These are phyloP conservation scores for Margarornis squamiger DNA, from an alignment of 2,797 vertebrate genomes.

Conservation along the genomic window DNA sequence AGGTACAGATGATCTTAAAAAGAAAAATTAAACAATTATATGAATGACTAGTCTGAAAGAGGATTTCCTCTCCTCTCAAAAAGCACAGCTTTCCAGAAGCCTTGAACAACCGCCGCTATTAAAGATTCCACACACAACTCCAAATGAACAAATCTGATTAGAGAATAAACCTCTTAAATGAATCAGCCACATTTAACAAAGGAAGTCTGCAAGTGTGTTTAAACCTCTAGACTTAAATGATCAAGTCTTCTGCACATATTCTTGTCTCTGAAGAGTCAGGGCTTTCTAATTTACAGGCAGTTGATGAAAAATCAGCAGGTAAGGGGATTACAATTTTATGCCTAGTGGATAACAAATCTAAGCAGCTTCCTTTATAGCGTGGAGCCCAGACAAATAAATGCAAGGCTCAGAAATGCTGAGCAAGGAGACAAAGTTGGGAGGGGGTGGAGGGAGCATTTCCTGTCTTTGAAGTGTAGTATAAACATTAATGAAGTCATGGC, in stretches of 20 bases:
- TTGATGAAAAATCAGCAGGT: constrained; percentile 54
- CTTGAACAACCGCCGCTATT: neutral
- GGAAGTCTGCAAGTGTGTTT: constrained; percentile 6
- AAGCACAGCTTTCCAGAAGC: neutral
- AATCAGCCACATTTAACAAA: constrained; percentile 46
- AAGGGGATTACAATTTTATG: constrained; percentile 61
- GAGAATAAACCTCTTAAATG: constrained; percentile 64
- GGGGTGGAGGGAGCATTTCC: neutral
- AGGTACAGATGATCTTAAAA: constrained; percentile 78
- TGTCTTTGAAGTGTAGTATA: neutral
- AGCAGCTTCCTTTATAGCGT: constrained; percentile 8
- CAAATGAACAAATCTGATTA: constrained; percentile 45
- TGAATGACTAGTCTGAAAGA: neutral
- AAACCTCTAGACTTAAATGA: constrained; percentile 26
- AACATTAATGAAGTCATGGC: neutral
- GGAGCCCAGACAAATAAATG: neutral
- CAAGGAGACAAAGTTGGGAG: neutral
- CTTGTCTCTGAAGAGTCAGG: constrained; percentile 13
- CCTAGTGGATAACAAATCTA: constrained; percentile 53
- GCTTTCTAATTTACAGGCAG: constrained; percentile 5
- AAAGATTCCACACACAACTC: neutral
- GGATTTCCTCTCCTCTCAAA: neutral
- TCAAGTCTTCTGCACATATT: constrained; percentile 11
- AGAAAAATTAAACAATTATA: neutral
- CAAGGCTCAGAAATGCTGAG: constrained; percentile 9